Conservation (phyloP, 2,888 invertebrate species). For the Orthosia gracilis region DNA sequence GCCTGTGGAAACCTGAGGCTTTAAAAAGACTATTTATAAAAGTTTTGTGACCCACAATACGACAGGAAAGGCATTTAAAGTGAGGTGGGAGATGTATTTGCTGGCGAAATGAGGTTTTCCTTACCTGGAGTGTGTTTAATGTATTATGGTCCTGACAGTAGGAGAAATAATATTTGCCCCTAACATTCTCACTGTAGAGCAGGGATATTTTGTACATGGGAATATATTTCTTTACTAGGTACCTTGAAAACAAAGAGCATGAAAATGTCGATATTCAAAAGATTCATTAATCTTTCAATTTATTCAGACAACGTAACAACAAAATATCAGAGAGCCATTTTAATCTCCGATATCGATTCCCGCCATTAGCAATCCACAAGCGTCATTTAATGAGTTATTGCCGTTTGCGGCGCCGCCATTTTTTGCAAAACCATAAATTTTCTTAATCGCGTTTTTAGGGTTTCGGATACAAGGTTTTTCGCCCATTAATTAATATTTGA, state of each 20-base stretch:
- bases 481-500: conserved; percentile 57
- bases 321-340: conserved; percentile 67
- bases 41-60: conserved; percentile 46
- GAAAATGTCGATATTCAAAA: not conserved
- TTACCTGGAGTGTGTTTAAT: conserved; percentile 14
- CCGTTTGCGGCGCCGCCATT: conserved; percentile 42
- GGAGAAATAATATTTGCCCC: conserved; percentile 1
- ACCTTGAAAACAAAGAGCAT: not conserved
- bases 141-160: not conserved
- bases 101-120: conserved; percentile 22
- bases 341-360: conserved; percentile 58
- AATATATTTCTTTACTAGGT: too few relatives aligned
- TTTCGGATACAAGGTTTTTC: conserved; percentile 48
- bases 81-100: conserved; percentile 10
- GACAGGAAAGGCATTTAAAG: conserved; percentile 39
- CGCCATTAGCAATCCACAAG: conserved; percentile 53
- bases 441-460: conserved; percentile 55
- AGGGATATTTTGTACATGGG: not conserved
- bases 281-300: conserved; percentile 37
- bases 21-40: conserved; percentile 32
- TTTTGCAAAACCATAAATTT: conserved; percentile 61
- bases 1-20: conserved; percentile 2
- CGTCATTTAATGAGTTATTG: conserved; percentile 60
- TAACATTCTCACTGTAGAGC: not conserved
- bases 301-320: conserved; percentile 37